These are phyloP conservation scores for Parthenolecanium corni DNA, from an alignment of 2,888 invertebrate species.

Conservation along the genomic window DNA sequence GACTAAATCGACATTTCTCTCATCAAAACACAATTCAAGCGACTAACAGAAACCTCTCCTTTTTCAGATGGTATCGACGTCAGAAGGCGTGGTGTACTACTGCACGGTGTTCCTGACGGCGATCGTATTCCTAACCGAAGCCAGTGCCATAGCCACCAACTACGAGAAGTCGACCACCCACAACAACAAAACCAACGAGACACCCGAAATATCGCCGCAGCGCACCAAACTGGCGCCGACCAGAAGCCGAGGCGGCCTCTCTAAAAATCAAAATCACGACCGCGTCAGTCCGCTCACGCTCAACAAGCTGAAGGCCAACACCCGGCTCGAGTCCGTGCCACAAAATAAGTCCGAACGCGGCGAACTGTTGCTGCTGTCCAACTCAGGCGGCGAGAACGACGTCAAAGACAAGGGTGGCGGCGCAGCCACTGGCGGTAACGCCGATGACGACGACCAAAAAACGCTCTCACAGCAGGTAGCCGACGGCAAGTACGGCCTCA, in stretches of 20 bases:
- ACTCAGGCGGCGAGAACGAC: conserved; percentile 18
- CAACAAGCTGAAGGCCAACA: conserved; percentile 1
- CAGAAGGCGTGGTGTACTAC: conserved; percentile 23
- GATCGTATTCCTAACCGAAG: conserved; percentile 22
- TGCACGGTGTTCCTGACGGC: conserved; percentile 25
- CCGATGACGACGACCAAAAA: conserved; percentile 56
- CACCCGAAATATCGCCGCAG: conserved; percentile 6
- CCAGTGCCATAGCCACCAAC: conserved; percentile 24
- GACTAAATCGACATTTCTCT: neutral
- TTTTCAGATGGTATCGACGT: conserved; percentile 21
- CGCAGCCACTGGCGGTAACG: neutral
- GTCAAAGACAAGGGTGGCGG: conserved; percentile 21
- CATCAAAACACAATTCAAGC: neutral
- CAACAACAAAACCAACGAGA: conserved; percentile 11
- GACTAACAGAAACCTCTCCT: neutral
- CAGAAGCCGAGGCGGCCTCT: neutral
- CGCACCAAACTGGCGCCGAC: conserved; percentile 19
- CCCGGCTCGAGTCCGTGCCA: neutral
- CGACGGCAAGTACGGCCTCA: conserved; percentile 79
- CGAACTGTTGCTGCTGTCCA: conserved; percentile 2
- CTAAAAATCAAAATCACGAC: conserved; percentile 19
- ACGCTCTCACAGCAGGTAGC: conserved; percentile 79
- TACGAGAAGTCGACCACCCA: conserved; percentile 19
- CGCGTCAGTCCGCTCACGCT: conserved; percentile 8
- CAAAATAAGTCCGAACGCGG: neutral